phyloP scores from a whole-genome alignment of 2,113 vertebrate species.

The Petrocephalus microphthalmus region DNA sequence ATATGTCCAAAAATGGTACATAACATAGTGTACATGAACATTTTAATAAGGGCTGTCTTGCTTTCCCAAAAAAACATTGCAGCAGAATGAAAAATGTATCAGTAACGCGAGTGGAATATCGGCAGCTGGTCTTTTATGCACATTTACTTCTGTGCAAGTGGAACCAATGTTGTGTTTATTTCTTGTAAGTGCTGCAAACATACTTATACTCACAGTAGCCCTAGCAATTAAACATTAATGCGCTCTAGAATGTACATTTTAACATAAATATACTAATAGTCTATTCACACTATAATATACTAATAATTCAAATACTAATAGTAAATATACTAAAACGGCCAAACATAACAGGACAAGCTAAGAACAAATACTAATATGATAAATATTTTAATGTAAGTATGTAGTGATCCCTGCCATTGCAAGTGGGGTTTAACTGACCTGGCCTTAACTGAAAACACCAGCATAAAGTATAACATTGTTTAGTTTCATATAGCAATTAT shows the following conservation, averaged over 20 bases:
- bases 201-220: too few species aligned
- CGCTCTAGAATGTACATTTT: not conserved
- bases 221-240: not conserved
- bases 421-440: not conserved
- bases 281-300: too few species aligned
- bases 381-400: not conserved
- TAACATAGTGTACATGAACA: not conserved
- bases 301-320: too few species aligned
- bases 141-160: not conserved
- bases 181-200: too few species aligned
- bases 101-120: not conserved
- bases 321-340: too few species aligned
- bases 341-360: too few species aligned
- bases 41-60: not conserved
- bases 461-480: not conserved
- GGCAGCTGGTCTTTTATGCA: not conserved
- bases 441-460: not conserved
- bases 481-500: not conserved
- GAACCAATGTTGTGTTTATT: too few species aligned
- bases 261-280: too few species aligned
- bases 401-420: not conserved
- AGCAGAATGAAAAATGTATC: not conserved
- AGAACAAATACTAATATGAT: too few species aligned
- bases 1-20: not conserved
- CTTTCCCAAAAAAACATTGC: not conserved